Evolutionary conservation across 2,888 invertebrate genomes (phyloP), one percentile per base, ranked within the genome.

Genomic region (Gisinianus flammeolus): DNA sequence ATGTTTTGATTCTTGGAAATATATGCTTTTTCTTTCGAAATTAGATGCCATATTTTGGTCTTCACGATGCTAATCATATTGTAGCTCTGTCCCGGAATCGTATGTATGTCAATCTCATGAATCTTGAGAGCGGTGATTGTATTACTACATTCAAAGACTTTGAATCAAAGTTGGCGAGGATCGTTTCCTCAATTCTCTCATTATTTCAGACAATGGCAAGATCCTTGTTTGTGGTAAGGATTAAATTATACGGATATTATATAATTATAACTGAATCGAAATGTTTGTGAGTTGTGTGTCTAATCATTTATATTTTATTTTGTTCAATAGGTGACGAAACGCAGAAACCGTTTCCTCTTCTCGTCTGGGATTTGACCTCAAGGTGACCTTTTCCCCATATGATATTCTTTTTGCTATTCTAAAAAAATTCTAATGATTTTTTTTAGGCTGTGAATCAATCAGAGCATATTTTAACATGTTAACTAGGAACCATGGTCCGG

Each of bases 91-190:
- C 95, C 8, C 89, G 95, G 78, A 95, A 95, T 88, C 88, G 94
- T 85, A 94, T 95, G 94, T 94, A 94, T 86, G 94, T 95, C 83
- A 94, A 95, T 88, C 90, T 95, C 83, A 93, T 94, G 92, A 93
- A 94, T 87, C 90, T 94, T 79, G 91, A 92, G 85, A 91, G 92
- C 82, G 94, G 93, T 82, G 93, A 93, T 86, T 92, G 93, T 85
- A 92, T 93, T 69, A 92, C 95, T 12, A 95, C 95, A 0, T 95
- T 95, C 87, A 96, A n/a, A n/a, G n/a, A n/a, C n/a, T n/a, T n/a
- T n/a, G n/a, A n/a, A n/a, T n/a, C n/a, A n/a, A 95, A 85, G 88
- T 78, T 68, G 95, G 95, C 1, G 95, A 96, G 87, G 95, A 95
- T 87, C 90, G 95, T 82, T 95, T 95, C 87, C 90, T 95, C 16